These are phyloP conservation scores for Alloscopus bannaensis DNA, from an alignment of 2,888 invertebrate genomes.

Conservation along the genomic window DNA sequence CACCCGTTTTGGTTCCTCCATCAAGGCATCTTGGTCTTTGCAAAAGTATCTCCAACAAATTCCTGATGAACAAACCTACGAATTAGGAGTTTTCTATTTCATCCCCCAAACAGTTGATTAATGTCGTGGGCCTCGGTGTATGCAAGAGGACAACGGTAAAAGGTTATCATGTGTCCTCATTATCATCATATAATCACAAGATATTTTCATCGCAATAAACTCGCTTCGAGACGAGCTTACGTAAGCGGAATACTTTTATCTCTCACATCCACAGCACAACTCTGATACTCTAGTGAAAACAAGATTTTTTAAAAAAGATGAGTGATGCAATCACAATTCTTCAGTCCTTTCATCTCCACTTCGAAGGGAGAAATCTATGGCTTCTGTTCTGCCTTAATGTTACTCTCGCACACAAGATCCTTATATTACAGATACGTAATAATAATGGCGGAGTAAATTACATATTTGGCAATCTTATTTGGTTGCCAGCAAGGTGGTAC, in stretches of 20 bases:
- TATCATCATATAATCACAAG: conserved; percentile 21
- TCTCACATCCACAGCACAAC: not conserved
- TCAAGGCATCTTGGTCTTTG: too few species aligned
- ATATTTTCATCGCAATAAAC: conserved; percentile 42
- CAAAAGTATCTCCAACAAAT: too few species aligned
- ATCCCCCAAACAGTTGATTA: too few species aligned
- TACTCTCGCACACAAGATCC: too few species aligned
- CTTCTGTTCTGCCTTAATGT: not conserved
- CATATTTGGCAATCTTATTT: conserved; percentile 22
- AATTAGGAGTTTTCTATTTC: too few species aligned
- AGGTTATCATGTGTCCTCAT: conserved; percentile 25
- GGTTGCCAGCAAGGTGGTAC: conserved; percentile 20
- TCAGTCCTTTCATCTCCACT: conserved; percentile 1
- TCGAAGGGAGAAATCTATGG: not conserved
- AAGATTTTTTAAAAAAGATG: conserved; percentile 39
- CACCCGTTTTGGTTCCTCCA: too few species aligned
- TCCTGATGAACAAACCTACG: too few species aligned
- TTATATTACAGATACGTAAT: conserved; percentile 18
- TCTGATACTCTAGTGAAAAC: conserved; percentile 21
- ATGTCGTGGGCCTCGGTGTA: too few species aligned
- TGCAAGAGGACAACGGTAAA: too few species aligned
- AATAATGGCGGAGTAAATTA: conserved; percentile 28
- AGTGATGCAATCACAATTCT: conserved; percentile 4
- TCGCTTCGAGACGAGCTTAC: too few species aligned
- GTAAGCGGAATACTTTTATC: too few species aligned